Base-by-base conservation (phyloP, 64 coral and sea anemone genomes). In the Pachyseris speciosa region DNA sequence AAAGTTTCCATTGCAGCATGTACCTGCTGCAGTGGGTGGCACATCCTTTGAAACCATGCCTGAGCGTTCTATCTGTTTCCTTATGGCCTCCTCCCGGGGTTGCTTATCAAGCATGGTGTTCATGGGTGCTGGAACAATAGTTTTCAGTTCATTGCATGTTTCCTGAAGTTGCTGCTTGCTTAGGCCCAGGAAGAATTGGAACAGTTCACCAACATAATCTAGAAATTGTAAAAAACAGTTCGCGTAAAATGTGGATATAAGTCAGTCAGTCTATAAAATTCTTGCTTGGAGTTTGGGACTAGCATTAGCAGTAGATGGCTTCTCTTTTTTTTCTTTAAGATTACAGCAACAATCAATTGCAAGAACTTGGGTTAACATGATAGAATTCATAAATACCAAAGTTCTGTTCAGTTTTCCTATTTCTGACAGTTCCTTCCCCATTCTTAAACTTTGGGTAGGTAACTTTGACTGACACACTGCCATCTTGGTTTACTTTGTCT, bases 41-140 rank as follows among this genome's bases (percentile, higher is more conserved):
- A 79, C 75, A 79, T 79, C 48, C n/a, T n/a, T n/a, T n/a, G n/a
- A n/a, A n/a, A n/a, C n/a, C n/a, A n/a, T n/a, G n/a, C n/a, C 28
- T 48, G 40, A 45, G 24, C 4, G 44, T 31, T 52, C 75, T 7
- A 20, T 52, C 7, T 67, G 36, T 85, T 85, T 67, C 37, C 36
- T 39, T 37, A 67, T 65, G 31, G 37, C 59, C 37, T 6, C 59
- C 19, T 85, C 37, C 20, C 25, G 19, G 19, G 31, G 83, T 67
- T 67, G 33, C 57, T 55, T 67, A 10, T 85, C 83, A 2, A 85
- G n/a, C 83, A 83, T 83, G 2, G 25, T 83, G 58, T 83, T 83
- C 48, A 83, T 83, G 51, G 79, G 49, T 19, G 7, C 27, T 64
- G 79, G 79, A 9, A 57, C 28, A 32, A 85, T 67, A n/a, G 31